Base-by-base conservation (phyloP, 2,113 vertebrate species). In the Bufo bufo region DNA sequence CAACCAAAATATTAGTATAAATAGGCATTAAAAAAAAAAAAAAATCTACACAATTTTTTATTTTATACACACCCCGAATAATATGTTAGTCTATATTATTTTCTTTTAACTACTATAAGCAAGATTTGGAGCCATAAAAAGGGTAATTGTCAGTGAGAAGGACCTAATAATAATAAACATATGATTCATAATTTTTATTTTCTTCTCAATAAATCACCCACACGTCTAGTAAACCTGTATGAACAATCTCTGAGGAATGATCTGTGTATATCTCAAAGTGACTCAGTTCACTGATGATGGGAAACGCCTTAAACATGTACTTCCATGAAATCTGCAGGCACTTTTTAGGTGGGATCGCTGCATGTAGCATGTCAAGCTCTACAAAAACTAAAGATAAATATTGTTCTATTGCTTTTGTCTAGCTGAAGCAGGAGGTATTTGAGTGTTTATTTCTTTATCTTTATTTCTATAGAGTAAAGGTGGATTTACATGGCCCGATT, bases 141-240 rank as follows among this genome's bases (percentile, higher is more conserved):
- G 47, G 47, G 45, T 19, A 20, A 75, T 50, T 75, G 72, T 75
- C 49, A 75, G 72, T 49, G 45, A 5, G 3, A 20, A n/a, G 52
- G 82, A 71, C 65, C 20, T 33, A 20, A 69, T 50, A 20, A 69
- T 50, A 33, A 71, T 84, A 69, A 84, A 52, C 82, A 84, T 69
- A 54, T 65, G 49, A 71, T 50, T 58, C 45, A 61, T 81, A 45
- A 9, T 45, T 81, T 61, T 23, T 19, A 61, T 63, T 81, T 63
- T 81, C 56, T 81, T 19, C 33, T 20, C 19, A 75, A 75, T 54
- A 54, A 65, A 43, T 65, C 49, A 52, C 59, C 80, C 50, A 13
- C 45, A 20, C 47, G 50, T 50, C 72, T 69, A 33, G 47, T 50
- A 54, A 54, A 19, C 82, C 47, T 17, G 81, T 50, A 16, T 23